phyloP scores from a whole-genome alignment of 2,888 invertebrate species.

The Cephus runcator region DNA sequence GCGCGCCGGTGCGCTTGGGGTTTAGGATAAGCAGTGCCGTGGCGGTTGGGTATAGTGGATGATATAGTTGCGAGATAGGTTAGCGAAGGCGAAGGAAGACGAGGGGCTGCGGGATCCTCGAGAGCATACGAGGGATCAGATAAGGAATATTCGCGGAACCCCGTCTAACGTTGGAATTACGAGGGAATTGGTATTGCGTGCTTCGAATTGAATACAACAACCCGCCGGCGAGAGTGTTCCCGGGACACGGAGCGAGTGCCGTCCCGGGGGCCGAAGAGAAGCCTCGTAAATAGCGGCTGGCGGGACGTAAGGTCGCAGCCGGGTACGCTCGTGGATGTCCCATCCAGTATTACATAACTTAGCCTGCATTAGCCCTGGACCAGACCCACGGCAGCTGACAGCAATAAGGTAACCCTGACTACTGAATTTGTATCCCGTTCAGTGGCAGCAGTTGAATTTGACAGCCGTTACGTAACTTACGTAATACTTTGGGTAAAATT shows the following conservation, averaged over 20 bases:
- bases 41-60: conserved; percentile 8
- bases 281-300: conserved; percentile 24
- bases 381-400: background rate
- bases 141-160: conserved; percentile 24
- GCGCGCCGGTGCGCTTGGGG: conserved; percentile 23
- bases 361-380: background rate
- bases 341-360: background rate
- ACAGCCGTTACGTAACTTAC: background rate
- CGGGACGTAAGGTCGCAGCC: background rate
- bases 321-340: background rate
- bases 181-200: conserved; percentile 36
- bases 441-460: background rate
- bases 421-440: background rate
- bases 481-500: background rate
- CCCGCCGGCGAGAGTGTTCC: conserved; percentile 16
- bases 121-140: conserved; percentile 22
- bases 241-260: background rate
- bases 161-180: conserved; percentile 18
- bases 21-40: conserved; percentile 15
- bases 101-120: background rate
- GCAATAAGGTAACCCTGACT: background rate
- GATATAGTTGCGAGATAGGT: conserved; percentile 1
- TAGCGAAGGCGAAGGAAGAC: background rate
- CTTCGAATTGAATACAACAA: conserved; percentile 32
- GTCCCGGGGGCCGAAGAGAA: conserved; percentile 4